Conservation (phyloP, 2,113 vertebrate species). For the Rhodinocichla rosea region DNA sequence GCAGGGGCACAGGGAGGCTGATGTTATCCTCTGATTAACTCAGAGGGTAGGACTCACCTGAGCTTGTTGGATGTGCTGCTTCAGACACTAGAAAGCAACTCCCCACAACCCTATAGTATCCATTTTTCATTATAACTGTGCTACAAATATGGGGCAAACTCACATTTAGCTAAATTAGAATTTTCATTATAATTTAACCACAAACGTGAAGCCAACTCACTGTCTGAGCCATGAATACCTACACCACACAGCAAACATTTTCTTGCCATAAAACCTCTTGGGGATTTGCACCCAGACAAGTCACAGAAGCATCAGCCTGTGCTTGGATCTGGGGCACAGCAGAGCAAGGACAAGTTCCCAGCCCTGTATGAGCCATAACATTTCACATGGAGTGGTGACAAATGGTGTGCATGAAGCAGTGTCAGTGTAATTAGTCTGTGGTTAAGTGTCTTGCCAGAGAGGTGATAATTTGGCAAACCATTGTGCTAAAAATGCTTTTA, state of each 20-base stretch:
- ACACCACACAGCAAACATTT: background rate
- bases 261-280: background rate
- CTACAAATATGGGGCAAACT: background rate
- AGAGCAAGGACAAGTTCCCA: background rate
- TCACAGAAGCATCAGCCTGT: accelerated
- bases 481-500: background rate
- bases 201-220: background rate
- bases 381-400: background rate
- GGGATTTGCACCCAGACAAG: background rate
- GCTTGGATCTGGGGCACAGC: background rate
- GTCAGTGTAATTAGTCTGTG: background rate
- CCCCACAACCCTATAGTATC: accelerated
- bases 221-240: background rate
- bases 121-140: background rate
- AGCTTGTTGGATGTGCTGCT: background rate
- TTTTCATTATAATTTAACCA: background rate
- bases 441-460: background rate
- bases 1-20: background rate
- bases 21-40: background rate
- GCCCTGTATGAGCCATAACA: background rate
- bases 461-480: background rate
- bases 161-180: background rate
- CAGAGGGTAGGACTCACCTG: background rate
- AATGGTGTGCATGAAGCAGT: accelerated
- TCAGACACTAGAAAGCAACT: background rate